Evolutionary conservation across 2,113 vertebrate species (phyloP).

Genomic region (Colinus virginianus): DNA sequence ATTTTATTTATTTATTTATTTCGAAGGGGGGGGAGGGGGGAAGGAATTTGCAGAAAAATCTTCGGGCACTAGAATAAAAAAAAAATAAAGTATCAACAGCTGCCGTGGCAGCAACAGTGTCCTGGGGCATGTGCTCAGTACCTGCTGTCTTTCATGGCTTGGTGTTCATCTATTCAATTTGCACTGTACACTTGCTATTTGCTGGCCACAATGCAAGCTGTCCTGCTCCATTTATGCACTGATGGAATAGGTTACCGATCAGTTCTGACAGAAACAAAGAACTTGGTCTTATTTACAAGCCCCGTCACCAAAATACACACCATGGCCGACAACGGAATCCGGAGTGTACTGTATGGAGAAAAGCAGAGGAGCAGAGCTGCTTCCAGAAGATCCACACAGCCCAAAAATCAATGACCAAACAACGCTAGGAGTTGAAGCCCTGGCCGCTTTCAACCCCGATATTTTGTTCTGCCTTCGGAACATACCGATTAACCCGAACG

Average conservation of each 20-base stretch:
- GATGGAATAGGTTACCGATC: neutral
- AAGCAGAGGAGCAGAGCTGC: rapidly evolving
- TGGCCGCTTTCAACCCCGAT: neutral
- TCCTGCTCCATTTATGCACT: neutral
- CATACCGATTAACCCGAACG: neutral
- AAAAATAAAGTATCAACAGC: neutral
- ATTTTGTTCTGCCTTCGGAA: neutral
- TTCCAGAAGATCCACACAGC: neutral
- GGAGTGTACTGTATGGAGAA: neutral
- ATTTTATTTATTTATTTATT: neutral
- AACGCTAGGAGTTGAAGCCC: neutral
- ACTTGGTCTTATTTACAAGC: neutral
- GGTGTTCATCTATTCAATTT: constrained; percentile 36
- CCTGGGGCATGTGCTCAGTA: neutral
- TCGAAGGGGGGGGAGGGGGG: neutral
- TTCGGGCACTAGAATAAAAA: neutral
- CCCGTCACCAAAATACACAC: neutral
- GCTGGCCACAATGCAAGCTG: neutral
- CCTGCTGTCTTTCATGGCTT: constrained; percentile 29
- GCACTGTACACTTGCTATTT: neutral
- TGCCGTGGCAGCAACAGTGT: rapidly evolving
- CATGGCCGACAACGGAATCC: neutral
- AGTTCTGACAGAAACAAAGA: neutral
- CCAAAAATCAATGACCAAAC: neutral
- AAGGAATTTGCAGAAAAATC: neutral